phyloP scores from a whole-genome alignment of 2,113 vertebrate species.

The Saguinus midas region DNA sequence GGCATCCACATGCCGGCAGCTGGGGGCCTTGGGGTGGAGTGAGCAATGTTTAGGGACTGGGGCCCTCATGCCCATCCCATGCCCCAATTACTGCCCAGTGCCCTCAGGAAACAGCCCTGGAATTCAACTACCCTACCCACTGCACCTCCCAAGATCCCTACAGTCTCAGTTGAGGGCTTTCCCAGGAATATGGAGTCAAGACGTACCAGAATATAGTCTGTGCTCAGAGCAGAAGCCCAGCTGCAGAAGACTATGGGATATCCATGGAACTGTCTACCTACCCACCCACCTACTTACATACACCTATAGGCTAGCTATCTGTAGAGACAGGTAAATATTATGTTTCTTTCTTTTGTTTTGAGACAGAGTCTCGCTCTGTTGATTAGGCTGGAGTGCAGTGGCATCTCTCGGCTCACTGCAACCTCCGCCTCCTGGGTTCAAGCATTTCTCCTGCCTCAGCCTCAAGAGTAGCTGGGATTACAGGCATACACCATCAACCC shows the following conservation, averaged over 20 bases:
- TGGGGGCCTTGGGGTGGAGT: not conserved
- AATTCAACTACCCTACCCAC: rapidly evolving
- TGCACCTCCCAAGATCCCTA: rapidly evolving
- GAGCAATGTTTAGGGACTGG: rapidly evolving
- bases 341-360: not conserved
- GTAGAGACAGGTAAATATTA: not conserved
- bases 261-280: not conserved
- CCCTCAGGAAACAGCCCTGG: not conserved
- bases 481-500: too few relatives aligned
- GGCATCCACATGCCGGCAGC: conserved; percentile 82
- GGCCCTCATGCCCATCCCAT: rapidly evolving
- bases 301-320: not conserved
- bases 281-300: not conserved
- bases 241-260: not conserved
- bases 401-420: too few relatives aligned
- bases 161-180: rapidly evolving
- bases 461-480: too few relatives aligned
- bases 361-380: too few relatives aligned
- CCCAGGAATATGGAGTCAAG: not conserved
- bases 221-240: not conserved
- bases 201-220: not conserved
- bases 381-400: too few relatives aligned
- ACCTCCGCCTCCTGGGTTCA: too few relatives aligned
- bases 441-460: not conserved
- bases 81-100: not conserved